These are phyloP conservation scores for Tachina lurida DNA, from an alignment of 2,888 invertebrate genomes.

Conservation along the genomic window DNA sequence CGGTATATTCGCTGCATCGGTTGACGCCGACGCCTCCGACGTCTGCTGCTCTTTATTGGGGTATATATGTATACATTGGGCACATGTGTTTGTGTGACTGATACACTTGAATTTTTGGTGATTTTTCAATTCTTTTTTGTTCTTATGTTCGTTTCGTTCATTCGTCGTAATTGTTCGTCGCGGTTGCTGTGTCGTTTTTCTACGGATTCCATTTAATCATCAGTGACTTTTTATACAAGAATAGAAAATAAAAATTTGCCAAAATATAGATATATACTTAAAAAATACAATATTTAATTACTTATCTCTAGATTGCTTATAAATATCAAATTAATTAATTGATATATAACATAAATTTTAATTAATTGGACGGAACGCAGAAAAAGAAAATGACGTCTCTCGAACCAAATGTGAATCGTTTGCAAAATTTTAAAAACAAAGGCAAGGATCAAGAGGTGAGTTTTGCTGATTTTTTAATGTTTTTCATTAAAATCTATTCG, in stretches of 20 bases:
- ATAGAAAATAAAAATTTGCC: conserved; percentile 33
- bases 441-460: conserved; percentile 99
- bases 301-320: conserved; percentile 8
- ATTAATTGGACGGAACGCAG: conserved; percentile 38
- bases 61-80: conserved; percentile 39
- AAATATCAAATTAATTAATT: conserved; percentile 28
- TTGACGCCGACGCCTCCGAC: conserved; percentile 64
- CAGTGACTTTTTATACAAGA: conserved; percentile 60
- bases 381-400: conserved; percentile 75
- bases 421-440: conserved; percentile 98
- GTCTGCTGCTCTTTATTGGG: conserved; percentile 54
- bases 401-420: conserved; percentile 86
- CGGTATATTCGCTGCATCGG: conserved; percentile 52
- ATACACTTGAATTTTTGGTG: conserved; percentile 66
- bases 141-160: conserved; percentile 64
- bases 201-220: conserved; percentile 70
- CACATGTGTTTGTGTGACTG: conserved; percentile 51
- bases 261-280: conserved; percentile 42
- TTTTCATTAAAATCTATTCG: conserved; percentile 20
- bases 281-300: conserved; percentile 36
- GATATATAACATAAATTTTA: conserved; percentile 20
- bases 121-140: conserved; percentile 55
- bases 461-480: conserved; percentile 76
- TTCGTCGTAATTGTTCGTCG: conserved; percentile 71
- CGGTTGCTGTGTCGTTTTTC: conserved; percentile 72